phyloP scores from a whole-genome alignment of 2,113 vertebrate species.

The Lepidothrix coronata region DNA sequence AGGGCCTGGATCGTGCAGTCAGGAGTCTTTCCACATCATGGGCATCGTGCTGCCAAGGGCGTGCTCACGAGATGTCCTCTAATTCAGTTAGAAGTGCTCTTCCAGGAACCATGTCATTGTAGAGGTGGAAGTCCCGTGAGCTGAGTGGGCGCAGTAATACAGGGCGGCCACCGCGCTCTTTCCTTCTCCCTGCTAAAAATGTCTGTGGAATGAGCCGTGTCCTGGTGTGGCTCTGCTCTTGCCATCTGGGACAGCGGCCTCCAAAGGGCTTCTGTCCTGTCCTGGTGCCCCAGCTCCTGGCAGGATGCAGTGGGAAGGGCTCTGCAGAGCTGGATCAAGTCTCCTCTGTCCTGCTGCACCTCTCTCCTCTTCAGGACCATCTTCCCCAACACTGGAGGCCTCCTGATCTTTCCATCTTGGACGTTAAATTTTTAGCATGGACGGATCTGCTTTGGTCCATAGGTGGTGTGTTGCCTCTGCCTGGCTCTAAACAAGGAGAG shows the following conservation, averaged over 20 bases:
- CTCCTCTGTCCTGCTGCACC: neutral
- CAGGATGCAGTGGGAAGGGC: neutral
- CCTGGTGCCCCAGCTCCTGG: neutral
- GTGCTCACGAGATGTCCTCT: neutral
- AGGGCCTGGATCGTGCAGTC: neutral
- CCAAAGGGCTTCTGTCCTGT: neutral
- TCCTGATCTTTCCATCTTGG: neutral
- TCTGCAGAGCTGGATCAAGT: neutral
- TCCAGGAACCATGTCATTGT: neutral
- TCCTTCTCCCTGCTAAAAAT: neutral
- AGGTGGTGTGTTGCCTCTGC: neutral
- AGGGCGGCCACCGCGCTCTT: neutral
- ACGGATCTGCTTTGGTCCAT: fast-evolving
- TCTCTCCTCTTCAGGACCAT: neutral
- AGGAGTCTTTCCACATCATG: neutral
- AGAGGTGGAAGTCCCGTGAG: neutral
- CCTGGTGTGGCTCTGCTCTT: neutral
- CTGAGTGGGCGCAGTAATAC: neutral
- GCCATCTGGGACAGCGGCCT: neutral
- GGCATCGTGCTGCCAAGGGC: neutral
- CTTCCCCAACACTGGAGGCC: neutral
- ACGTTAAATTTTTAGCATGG: neutral
- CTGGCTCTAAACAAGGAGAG: neutral
- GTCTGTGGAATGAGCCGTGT: neutral
- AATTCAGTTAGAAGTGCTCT: conserved; percentile 9